Base-by-base conservation (phyloP, 1,140 invertebrate genomes). In the Holcopasites calliopsidis region DNA sequence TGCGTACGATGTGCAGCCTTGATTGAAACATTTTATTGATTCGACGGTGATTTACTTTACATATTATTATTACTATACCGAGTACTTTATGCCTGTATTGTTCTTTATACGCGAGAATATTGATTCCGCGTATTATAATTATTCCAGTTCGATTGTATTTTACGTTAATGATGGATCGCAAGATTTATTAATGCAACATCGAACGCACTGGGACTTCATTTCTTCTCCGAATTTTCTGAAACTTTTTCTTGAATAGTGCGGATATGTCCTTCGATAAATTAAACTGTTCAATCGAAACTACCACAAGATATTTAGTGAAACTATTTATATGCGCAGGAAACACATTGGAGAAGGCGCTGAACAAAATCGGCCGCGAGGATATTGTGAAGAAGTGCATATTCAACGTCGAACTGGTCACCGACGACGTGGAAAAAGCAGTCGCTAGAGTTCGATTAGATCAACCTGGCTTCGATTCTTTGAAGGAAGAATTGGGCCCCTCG, bases 331-430 rank as follows among this genome's bases (percentile, higher is more conserved):
- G 90, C 83, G 26, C 88, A 94, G 96, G 97, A 65, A 97, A 97
- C 87, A 95, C 95, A 8, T 91, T 99, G 72, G 97, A 99, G 90
- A 95, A 96, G 83, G 97, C 96, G 1, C 92, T 99, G 16, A 95
- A 95, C 85, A 95, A 95, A 82, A 98, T 99, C 68, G 95, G 95
- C 58, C 93, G 98, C 65, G 97, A 98, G 83, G 98, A 99, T 87
- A 98, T 99, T 52, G 96, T 99, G 77, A 95, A 95, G 68, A 96
- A 96, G 78, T 98, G 98, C 89, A 96, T 97, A 85, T 97, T 96
- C 83, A 97, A 97, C 85, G 94, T 97, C 18, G 95, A 96, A 86
- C 88, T 94, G 35, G 95, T 96, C 0, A 96, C 95, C 1, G 96
- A 97, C 86, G 96, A 96, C 83, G 93, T 95, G 58, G 96, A 97